These are phyloP conservation scores for Pterostichus madidus DNA, from an alignment of 2,888 invertebrate genomes.

Conservation along the genomic window DNA sequence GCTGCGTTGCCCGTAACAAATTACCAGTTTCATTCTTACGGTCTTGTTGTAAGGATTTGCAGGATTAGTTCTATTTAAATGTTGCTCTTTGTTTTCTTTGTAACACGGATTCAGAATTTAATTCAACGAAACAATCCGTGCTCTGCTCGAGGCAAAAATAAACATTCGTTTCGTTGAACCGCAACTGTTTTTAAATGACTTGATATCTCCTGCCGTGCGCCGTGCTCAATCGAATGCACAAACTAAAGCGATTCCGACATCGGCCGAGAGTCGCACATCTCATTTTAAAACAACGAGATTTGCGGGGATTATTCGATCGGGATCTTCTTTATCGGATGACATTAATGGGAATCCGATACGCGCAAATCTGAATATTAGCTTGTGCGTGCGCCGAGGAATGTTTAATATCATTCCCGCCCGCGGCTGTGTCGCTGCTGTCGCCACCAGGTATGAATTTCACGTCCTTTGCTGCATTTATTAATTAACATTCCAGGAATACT, in stretches of 20 bases:
- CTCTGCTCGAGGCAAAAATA: conserved; percentile 46
- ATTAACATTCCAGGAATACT: conserved; percentile 64
- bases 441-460: conserved; percentile 62
- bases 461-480: conserved; percentile 65
- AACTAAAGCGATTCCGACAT: conserved; percentile 20
- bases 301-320: conserved; percentile 62
- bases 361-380: conserved; percentile 66
- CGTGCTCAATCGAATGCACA: conserved; percentile 48
- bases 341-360: conserved; percentile 60
- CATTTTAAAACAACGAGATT: conserved; percentile 62
- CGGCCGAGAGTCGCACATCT: conserved; percentile 23
- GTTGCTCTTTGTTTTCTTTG: conserved; percentile 59
- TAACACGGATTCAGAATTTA: conserved; percentile 58
- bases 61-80: conserved; percentile 66
- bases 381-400: conserved; percentile 52
- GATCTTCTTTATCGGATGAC: conserved; percentile 64
- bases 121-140: conserved; percentile 58
- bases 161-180: conserved; percentile 35
- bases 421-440: too few relatives aligned
- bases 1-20: conserved; percentile 33
- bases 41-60: conserved; percentile 46
- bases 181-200: conserved; percentile 62
- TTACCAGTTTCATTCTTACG: conserved; percentile 58
- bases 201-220: conserved; percentile 21
- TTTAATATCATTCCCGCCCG: conserved; percentile 48